Evolutionary conservation across 2,797 vertebrate species (phyloP).

Genomic region (Gallirallus australis): DNA sequence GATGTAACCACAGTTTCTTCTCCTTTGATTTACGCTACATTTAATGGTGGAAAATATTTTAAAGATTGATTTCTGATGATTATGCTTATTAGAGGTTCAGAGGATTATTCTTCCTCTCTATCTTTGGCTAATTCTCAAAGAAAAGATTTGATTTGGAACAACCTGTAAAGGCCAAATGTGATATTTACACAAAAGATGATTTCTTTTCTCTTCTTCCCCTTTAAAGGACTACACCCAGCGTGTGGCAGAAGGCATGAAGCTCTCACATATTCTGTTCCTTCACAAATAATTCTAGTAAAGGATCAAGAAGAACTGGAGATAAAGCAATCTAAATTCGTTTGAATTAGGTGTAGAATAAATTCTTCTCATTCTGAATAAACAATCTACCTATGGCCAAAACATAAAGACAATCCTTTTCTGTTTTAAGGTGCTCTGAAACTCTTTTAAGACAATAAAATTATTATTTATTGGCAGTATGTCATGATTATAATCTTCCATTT

Average conservation of each 20-base stretch:
- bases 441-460: not conserved
- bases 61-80: conserved; percentile 15
- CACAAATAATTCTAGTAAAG: not conserved
- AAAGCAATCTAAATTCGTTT: not conserved
- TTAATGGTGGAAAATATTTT: conserved; percentile 1
- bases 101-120: not conserved
- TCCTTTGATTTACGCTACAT: not conserved
- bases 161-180: not conserved
- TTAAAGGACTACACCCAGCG: not conserved
- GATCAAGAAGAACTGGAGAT: not conserved
- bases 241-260: not conserved
- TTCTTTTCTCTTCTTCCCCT: not conserved
- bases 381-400: not conserved
- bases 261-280: not conserved
- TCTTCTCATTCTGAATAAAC: not conserved
- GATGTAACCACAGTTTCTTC: conserved; percentile 26
- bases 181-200: not conserved
- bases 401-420: not conserved
- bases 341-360: not conserved
- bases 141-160: conserved; percentile 20
- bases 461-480: not conserved
- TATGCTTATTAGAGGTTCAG: not conserved
- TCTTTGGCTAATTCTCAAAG: not conserved
- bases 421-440: not conserved
- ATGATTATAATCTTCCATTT: not conserved